These are phyloP conservation scores for Microctenopoma lineatum DNA, from an alignment of 2,797 vertebrate genomes.

Conservation along the genomic window DNA sequence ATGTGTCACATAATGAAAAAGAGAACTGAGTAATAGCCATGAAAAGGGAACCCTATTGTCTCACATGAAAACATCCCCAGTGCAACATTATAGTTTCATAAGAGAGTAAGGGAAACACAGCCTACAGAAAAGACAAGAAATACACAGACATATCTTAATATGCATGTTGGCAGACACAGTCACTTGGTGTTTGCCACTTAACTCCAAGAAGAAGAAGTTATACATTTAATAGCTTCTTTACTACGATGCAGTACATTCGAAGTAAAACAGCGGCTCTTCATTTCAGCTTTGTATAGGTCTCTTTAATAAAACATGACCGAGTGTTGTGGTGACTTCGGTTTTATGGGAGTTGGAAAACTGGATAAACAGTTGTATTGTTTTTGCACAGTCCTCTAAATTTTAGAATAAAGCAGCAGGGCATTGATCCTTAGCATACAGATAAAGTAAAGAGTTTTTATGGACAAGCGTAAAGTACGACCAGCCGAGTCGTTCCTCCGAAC, in stretches of 20 bases:
- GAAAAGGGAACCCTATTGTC: slow-evolving; percentile 81
- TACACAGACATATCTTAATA: slow-evolving; percentile 17
- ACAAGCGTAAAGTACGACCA: not conserved
- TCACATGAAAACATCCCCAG: slow-evolving; percentile 69
- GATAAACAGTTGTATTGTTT: not conserved
- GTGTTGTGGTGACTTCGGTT: slow-evolving; percentile 6
- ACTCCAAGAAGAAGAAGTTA: slow-evolving; percentile 2
- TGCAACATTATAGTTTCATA: slow-evolving; percentile 49
- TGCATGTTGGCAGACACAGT: slow-evolving; percentile 4
- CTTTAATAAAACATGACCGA: slow-evolving; percentile 2
- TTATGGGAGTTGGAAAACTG: slow-evolving; percentile 1
- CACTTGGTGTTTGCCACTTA: not conserved
- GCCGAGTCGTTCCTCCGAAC: not conserved
- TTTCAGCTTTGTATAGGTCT: not conserved
- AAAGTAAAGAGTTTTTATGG: not conserved
- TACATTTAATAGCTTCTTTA: not conserved
- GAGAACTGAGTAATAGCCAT: slow-evolving; percentile 71
- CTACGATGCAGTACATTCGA: not conserved
- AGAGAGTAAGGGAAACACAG: slow-evolving; percentile 47
- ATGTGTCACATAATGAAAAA: slow-evolving; percentile 45
- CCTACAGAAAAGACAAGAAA: slow-evolving; percentile 28
- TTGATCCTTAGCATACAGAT: not conserved
- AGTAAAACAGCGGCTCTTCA: not conserved
- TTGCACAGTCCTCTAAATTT: not conserved
- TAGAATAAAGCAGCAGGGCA: not conserved